A percentile compares a stretch with the other conserved stretches of the same genome.
Conservation (phyloP, 2,888 invertebrate species). For the Drosophila cognata region DNA sequence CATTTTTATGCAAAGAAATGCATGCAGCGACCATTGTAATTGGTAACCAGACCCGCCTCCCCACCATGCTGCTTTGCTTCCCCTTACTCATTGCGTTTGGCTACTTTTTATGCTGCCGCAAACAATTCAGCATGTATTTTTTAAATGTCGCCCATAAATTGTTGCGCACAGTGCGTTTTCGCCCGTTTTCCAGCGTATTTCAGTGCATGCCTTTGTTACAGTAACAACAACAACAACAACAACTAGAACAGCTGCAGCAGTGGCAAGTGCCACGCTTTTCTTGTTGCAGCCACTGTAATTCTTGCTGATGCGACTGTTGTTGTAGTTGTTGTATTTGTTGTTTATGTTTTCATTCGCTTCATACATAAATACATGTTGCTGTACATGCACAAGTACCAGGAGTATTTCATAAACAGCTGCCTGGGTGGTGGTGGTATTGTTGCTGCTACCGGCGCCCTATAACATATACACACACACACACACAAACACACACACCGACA, state of each 20-base stretch:
- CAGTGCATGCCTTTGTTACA: conserved; percentile 66
- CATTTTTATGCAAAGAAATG: conserved; percentile 78
- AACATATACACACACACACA: background rate
- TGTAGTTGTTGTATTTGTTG: conserved; percentile 48
- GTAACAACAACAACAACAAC: conserved; percentile 29
- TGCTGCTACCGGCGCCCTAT: conserved; percentile 19
- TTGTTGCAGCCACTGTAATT: conserved; percentile 42
- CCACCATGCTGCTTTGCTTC: no score
- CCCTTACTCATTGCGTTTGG: conserved; percentile 34
- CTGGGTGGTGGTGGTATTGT: conserved; percentile 62
- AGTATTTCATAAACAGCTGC: conserved; percentile 78
- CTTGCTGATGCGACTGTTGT: conserved; percentile 11
- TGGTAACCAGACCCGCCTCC: conserved; percentile 20
- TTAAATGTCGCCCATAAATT: conserved; percentile 81
- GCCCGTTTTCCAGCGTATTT: conserved; percentile 71
- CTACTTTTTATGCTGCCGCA: conserved; percentile 78
- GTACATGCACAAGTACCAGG: conserved; percentile 62
- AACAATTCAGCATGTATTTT: conserved; percentile 76
- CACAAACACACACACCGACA: background rate
- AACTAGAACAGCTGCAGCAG: conserved; percentile 6
- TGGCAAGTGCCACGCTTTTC: conserved; percentile 63
- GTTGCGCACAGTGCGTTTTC: conserved; percentile 77
- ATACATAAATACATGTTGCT: conserved; percentile 78
- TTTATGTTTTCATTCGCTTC: conserved; percentile 77
- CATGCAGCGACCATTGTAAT: conserved; percentile 47